A percentile compares a stretch with the other conserved stretches of the same genome.
Evolutionary conservation across 2,797 vertebrate genomes (phyloP).

Genomic region (Tokudaia muenninki): DNA sequence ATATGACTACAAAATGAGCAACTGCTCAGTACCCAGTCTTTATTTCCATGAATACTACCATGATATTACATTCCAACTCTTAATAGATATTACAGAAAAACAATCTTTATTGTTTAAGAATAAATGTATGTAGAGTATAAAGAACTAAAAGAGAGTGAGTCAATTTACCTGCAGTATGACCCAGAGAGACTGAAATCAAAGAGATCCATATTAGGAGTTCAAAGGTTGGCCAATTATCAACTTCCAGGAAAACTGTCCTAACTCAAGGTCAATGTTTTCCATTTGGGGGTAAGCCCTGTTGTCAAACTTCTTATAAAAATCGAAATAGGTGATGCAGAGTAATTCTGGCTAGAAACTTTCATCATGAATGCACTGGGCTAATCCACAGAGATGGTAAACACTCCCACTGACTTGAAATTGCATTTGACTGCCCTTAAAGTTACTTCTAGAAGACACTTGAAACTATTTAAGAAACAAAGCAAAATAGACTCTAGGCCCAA

Average conservation of each 20-base stretch:
- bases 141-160: slow-evolving; percentile 33
- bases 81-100: slow-evolving; percentile 38
- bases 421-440: slow-evolving; percentile 20
- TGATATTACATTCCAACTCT: slow-evolving; percentile 31
- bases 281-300: slow-evolving; percentile 1
- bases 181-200: slow-evolving; percentile 37
- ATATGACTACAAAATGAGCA: slow-evolving; percentile 14
- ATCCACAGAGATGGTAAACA: not conserved
- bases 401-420: slow-evolving; percentile 44
- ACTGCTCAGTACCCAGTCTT: not conserved
- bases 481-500: not conserved
- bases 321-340: slow-evolving; percentile 48
- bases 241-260: not conserved
- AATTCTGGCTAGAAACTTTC: slow-evolving; percentile 36
- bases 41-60: slow-evolving; percentile 5
- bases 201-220: not conserved
- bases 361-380: not conserved
- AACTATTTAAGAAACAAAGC: not conserved
- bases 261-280: slow-evolving; percentile 38
- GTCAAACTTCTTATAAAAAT: slow-evolving; percentile 67
- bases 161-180: not conserved
- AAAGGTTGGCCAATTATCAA: slow-evolving; percentile 28
- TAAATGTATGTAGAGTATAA: not conserved
- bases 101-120: not conserved
- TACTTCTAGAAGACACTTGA: not conserved